Percentiles rank a stretch among this genome's conserved stretches.
phyloP scores from a whole-genome alignment of 2,113 vertebrate species.

The Crocuta crocuta region DNA sequence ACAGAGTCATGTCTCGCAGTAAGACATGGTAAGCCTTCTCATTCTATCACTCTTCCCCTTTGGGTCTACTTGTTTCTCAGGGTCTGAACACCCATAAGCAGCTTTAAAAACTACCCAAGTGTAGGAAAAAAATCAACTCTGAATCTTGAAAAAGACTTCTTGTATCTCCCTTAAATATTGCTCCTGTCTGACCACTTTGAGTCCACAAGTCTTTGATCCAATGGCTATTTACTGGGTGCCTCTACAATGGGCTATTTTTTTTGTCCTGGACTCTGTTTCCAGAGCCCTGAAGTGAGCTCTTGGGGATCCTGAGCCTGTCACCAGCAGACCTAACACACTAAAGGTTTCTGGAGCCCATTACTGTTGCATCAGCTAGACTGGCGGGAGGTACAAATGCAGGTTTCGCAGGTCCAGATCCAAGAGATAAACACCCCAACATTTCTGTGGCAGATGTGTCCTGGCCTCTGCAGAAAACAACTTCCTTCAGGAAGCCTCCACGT shows the following conservation, averaged over 20 bases:
- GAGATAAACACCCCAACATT: neutral
- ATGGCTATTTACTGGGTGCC: neutral
- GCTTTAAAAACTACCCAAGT: conserved; percentile 13
- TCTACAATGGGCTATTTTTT: neutral
- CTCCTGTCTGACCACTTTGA: neutral
- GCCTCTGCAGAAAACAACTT: conserved; percentile 1
- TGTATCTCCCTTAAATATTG: neutral
- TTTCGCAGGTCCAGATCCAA: neutral
- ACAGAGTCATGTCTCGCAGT: neutral
- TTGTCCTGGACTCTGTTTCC: conserved; percentile 7
- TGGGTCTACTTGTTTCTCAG: neutral
- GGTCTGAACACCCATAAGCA: neutral
- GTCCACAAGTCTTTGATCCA: neutral
- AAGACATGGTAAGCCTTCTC: neutral
- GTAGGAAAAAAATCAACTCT: neutral
- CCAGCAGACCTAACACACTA: conserved; percentile 13
- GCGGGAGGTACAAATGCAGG: conserved; percentile 8
- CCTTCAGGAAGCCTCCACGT: neutral
- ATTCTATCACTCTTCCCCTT: neutral
- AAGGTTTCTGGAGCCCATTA: neutral
- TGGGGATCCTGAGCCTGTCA: neutral
- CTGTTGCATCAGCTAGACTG: neutral
- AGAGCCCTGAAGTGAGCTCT: neutral
- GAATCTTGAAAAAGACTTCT: neutral
- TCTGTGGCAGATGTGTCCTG: neutral